These are phyloP conservation scores for Coleophora deauratella DNA, from an alignment of 2,888 invertebrate genomes.

Conservation along the genomic window DNA sequence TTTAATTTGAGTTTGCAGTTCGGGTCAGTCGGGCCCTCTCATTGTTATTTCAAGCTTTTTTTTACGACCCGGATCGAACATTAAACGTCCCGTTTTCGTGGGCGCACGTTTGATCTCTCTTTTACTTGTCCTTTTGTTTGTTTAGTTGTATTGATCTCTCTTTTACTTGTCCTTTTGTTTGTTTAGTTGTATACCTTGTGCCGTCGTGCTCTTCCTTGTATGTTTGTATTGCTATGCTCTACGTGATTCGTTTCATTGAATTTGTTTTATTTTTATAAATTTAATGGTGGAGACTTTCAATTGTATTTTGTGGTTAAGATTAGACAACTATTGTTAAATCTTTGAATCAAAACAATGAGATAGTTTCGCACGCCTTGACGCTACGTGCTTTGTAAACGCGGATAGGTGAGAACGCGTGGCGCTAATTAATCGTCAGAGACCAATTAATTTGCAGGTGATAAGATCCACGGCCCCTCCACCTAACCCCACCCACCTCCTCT, in stretches of 20 bases:
- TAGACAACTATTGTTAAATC: too few species aligned
- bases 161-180: not conserved
- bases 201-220: slow-evolving; percentile 1
- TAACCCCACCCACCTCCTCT: slow-evolving; percentile 20
- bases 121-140: not conserved
- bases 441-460: slow-evolving; percentile 69
- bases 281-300: too few species aligned
- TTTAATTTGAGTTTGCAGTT: slow-evolving; percentile 70
- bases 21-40: slow-evolving; percentile 56
- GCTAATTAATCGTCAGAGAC: slow-evolving; percentile 63
- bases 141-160: not conserved
- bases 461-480: slow-evolving; percentile 46
- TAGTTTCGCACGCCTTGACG: slow-evolving; percentile 23
- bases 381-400: slow-evolving; percentile 28
- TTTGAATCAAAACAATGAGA: too few species aligned
- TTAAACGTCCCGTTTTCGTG: slow-evolving; percentile 4
- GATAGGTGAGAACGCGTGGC: slow-evolving; percentile 46
- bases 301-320: too few species aligned
- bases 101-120: slow-evolving; percentile 4
- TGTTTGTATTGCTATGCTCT: not conserved
- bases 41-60: slow-evolving; percentile 60
- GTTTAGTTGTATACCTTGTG: not conserved
- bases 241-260: too few species aligned
- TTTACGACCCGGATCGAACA: slow-evolving; percentile 24
- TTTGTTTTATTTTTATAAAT: too few species aligned